phyloP scores from a whole-genome alignment of 2,113 vertebrate genomes.

The Sylvilagus bachmani region DNA sequence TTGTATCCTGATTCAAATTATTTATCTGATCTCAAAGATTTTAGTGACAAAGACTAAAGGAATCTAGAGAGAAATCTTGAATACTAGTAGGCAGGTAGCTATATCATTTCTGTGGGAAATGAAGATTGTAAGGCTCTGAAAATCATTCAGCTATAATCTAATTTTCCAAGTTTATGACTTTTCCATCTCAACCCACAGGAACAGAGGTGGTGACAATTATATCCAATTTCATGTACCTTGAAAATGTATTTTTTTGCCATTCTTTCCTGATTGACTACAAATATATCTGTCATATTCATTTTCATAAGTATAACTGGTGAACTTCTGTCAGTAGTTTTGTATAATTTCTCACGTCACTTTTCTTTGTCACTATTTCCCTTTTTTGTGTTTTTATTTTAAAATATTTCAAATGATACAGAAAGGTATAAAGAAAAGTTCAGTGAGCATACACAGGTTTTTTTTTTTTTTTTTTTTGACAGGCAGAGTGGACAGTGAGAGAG shows the following conservation, averaged over 20 bases:
- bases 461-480: too few species aligned
- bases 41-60: constrained; percentile 20
- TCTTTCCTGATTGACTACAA: constrained; percentile 60
- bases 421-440: too few species aligned
- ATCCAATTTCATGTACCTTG: constrained; percentile 55
- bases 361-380: constrained; percentile 14
- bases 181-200: constrained; percentile 25
- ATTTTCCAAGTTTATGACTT: constrained; percentile 58
- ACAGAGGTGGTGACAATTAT: constrained; percentile 64
- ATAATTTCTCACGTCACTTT: not conserved
- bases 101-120: constrained; percentile 1
- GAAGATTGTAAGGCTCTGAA: constrained; percentile 54
- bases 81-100: constrained; percentile 56
- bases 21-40: constrained; percentile 41
- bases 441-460: too few species aligned
- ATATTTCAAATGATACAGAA: too few species aligned
- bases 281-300: constrained; percentile 52
- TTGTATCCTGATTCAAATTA: constrained; percentile 42
- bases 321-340: constrained; percentile 10
- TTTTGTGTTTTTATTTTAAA: too few species aligned
- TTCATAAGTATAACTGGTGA: constrained; percentile 58
- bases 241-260: constrained; percentile 65
- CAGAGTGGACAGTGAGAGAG: too few species aligned
- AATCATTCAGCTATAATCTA: constrained; percentile 58
- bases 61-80: not conserved